Percentiles rank a stretch among this genome's conserved stretches.
Evolutionary conservation across 2,888 invertebrate genomes (phyloP).

Genomic region (Sinhomidia bicolor): DNA sequence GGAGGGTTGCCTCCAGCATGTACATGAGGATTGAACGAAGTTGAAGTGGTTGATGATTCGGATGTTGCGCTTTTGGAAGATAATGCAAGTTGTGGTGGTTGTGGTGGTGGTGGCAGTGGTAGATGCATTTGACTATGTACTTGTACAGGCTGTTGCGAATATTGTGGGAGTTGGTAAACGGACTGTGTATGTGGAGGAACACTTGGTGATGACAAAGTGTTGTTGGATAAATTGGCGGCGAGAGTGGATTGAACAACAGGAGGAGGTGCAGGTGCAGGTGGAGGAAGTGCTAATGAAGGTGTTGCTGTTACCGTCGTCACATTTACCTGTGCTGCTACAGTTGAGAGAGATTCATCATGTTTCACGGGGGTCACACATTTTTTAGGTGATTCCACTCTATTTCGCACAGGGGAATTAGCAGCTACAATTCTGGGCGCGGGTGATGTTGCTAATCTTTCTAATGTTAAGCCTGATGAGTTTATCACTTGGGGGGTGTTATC

Average conservation of each 20-base stretch:
- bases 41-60: neutral
- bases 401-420: neutral
- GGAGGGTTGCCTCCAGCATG: constrained; percentile 37
- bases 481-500: constrained; percentile 42
- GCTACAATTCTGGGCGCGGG: neutral
- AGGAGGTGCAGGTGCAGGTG: neutral
- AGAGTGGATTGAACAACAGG: neutral
- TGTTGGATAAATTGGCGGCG: neutral
- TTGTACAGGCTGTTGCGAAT: neutral
- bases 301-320: neutral
- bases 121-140: neutral
- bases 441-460: constrained; percentile 7
- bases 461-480: constrained; percentile 26
- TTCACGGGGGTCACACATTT: neutral
- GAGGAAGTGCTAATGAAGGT: neutral
- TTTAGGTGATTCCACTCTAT: neutral
- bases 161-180: neutral
- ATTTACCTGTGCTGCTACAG: no score
- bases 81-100: neutral
- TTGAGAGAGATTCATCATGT: neutral
- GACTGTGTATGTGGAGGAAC: neutral
- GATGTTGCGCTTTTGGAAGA: neutral
- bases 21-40: neutral
- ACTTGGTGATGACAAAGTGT: neutral
- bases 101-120: no score